Conservation (phyloP, 92 coral and sea anemone genomes). For the Scolanthus callimorphus region DNA sequence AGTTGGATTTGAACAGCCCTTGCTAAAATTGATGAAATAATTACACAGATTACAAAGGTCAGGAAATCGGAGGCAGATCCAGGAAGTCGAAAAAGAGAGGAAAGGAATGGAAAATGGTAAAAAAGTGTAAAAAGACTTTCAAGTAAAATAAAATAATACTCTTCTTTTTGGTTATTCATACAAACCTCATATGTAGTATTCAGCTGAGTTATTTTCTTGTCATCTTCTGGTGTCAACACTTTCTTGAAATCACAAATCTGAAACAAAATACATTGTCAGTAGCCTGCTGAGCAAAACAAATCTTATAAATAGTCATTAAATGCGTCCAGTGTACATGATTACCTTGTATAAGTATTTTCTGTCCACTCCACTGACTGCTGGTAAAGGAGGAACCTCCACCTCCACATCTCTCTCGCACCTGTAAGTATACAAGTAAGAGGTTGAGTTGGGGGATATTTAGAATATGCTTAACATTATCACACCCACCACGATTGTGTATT, state of each 20-base stretch:
- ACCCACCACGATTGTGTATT: too few species aligned
- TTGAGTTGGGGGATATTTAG: too few species aligned
- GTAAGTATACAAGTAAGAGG: background rate
- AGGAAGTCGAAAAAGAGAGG: too few species aligned
- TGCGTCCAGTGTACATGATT: too few species aligned
- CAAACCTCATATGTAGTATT: constrained; percentile 72
- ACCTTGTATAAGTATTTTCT: constrained; percentile 71
- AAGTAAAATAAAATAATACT: too few species aligned
- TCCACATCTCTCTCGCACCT: constrained; percentile 85
- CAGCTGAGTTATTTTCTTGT: constrained; percentile 56
- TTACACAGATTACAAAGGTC: background rate
- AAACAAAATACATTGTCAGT: background rate
- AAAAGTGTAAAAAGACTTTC: background rate
- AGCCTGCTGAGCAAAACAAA: background rate
- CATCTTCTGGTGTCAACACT: constrained; percentile 68
- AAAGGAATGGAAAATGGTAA: too few species aligned
- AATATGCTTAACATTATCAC: too few species aligned
- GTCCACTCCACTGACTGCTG: constrained; percentile 58
- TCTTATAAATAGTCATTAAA: too few species aligned
- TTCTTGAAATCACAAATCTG: constrained; percentile 82
- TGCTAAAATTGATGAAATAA: constrained; percentile 46
- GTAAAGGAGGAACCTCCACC: constrained; percentile 39
- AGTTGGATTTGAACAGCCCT: constrained; percentile 38
- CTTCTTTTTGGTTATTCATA: background rate
- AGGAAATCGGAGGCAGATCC: too few species aligned